These are phyloP conservation scores for Tapera naevia DNA, from an alignment of 2,797 vertebrate species.

Conservation along the genomic window DNA sequence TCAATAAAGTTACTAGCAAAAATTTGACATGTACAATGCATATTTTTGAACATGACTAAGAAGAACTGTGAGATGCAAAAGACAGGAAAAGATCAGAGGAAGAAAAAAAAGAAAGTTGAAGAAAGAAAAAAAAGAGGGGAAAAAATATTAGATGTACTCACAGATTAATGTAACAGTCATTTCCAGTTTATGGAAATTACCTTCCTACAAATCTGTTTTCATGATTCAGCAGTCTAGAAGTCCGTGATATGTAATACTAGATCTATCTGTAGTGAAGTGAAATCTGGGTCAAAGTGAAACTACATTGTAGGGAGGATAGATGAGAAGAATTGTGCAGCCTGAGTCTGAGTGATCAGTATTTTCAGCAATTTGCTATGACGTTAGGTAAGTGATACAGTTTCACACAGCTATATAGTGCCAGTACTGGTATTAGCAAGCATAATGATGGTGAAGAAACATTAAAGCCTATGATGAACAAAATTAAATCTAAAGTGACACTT, in stretches of 20 bases:
- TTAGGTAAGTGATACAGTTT: constrained; percentile 53
- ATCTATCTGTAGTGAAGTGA: constrained; percentile 9
- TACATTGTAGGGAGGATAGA: constrained; percentile 2
- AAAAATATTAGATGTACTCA: not conserved
- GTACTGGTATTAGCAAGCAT: constrained; percentile 35
- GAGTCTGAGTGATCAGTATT: constrained; percentile 53
- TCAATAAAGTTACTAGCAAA: not conserved
- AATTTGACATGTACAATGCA: not conserved
- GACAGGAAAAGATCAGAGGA: not conserved
- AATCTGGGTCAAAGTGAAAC: constrained; percentile 35
- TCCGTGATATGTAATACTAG: constrained; percentile 20
- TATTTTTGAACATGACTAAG: not conserved
- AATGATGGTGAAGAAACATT: constrained; percentile 33
- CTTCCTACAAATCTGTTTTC: not conserved
- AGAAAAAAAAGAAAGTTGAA: not conserved
- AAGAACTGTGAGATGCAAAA: not conserved
- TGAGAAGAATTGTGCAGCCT: not conserved
- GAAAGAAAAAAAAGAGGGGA: not conserved
- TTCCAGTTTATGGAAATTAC: constrained; percentile 32
- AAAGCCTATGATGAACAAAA: constrained; percentile 56
- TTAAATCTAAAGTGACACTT: constrained; percentile 58
- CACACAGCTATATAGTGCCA: constrained; percentile 2
- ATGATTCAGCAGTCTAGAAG: constrained; percentile 32
- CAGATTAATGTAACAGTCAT: not conserved
- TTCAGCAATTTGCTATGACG: constrained; percentile 48